These are phyloP conservation scores for Sebastes jordani DNA, from an alignment of 2,797 vertebrate genomes.

Conservation along the genomic window DNA sequence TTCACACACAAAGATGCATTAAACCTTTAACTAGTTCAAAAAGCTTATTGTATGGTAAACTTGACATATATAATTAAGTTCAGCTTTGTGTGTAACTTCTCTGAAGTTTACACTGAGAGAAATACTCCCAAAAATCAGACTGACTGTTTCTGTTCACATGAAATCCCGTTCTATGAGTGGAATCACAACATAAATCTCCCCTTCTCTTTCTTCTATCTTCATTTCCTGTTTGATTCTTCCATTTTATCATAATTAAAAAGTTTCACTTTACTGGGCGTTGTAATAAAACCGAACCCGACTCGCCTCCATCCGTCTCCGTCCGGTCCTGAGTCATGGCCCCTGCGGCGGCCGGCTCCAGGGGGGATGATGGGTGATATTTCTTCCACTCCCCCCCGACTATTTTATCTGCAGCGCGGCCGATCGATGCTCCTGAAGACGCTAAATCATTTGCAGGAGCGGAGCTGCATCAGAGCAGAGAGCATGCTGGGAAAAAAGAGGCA, in stretches of 20 bases:
- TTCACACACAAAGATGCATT: not conserved
- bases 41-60: not conserved
- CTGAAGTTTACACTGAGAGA: too few relatives aligned
- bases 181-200: too few relatives aligned
- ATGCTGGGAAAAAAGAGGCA: slow-evolving; percentile 53
- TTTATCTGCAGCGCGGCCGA: slow-evolving; percentile 78
- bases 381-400: slow-evolving; percentile 65
- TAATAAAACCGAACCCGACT: slow-evolving; percentile 14
- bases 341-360: slow-evolving; percentile 46
- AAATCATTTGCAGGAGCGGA: slow-evolving; percentile 68
- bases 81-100: not conserved
- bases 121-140: not conserved
- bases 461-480: slow-evolving; percentile 56
- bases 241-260: slow-evolving; percentile 32
- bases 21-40: too few relatives aligned
- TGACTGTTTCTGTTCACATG: not conserved
- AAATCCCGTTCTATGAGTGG: too few relatives aligned
- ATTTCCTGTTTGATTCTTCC: not conserved
- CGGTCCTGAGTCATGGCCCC: slow-evolving; percentile 65
- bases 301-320: slow-evolving; percentile 40
- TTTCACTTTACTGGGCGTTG: not conserved
- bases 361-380: slow-evolving; percentile 80
- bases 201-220: not conserved
- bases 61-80: not conserved
- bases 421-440: slow-evolving; percentile 75